These are phyloP conservation scores for Schizopygopsis pylzovi DNA, from an alignment of 2,797 vertebrate species.

Conservation along the genomic window DNA sequence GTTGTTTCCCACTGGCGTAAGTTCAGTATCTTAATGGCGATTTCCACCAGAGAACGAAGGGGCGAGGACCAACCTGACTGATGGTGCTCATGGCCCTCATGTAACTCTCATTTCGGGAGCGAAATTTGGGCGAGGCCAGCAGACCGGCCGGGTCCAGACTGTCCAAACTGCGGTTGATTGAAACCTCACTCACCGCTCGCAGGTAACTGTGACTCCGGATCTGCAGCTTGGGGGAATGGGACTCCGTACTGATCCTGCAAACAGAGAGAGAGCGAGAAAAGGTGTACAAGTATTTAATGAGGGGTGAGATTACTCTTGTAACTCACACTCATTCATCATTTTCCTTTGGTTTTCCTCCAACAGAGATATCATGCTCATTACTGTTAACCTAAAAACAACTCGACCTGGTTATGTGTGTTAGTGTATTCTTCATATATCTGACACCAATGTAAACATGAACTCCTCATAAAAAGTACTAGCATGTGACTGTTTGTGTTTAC, in stretches of 20 bases:
- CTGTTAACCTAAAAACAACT: conserved; percentile 11
- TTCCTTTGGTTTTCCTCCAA: neutral
- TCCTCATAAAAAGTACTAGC: neutral
- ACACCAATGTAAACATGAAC: neutral
- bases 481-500: neutral
- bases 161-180: conserved; percentile 98
- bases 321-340: neutral
- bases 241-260: conserved; percentile 90
- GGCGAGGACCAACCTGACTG: conserved; percentile 88
- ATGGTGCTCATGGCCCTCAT: conserved; percentile 99
- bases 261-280: neutral
- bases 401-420: neutral
- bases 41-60: conserved; percentile 22
- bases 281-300: conserved; percentile 9
- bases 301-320: conserved; percentile 20
- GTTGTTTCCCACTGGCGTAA: neutral
- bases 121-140: conserved; percentile 96
- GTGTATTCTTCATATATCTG: conserved; percentile 1
- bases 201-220: conserved; percentile 99
- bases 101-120: conserved; percentile 98
- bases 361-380: neutral
- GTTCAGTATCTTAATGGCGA: conserved; percentile 20
- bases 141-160: conserved; percentile 90
- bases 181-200: conserved; percentile 97
- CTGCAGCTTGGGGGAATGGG: conserved; percentile 95